phyloP scores from a whole-genome alignment of 23 tunicate species.

The Botrylloides violaceus region DNA sequence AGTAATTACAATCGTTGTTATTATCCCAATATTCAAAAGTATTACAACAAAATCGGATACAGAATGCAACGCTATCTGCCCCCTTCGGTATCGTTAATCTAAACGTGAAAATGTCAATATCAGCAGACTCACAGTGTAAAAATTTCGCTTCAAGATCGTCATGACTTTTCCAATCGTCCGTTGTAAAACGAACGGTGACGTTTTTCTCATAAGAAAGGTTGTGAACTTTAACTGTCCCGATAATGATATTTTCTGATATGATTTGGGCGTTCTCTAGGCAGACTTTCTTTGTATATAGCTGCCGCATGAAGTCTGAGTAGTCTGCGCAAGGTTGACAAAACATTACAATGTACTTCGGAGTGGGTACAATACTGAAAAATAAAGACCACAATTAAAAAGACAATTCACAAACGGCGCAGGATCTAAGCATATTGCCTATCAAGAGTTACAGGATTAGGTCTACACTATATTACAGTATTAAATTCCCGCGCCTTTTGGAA shows the following conservation, averaged over 20 bases:
- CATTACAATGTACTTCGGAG: constrained; percentile 2
- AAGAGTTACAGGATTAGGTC: too few relatives aligned
- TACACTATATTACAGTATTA: too few relatives aligned
- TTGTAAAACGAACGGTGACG: constrained; percentile 31
- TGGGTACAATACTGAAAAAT: constrained; percentile 1
- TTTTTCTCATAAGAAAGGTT: constrained; percentile 23
- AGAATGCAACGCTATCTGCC: constrained; percentile 8
- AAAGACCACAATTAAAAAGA: background rate
- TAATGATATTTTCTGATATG: constrained; percentile 13
- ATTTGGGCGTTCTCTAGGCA: constrained; percentile 26
- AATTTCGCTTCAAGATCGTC: constrained; percentile 20
- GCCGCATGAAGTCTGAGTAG: constrained; percentile 16
- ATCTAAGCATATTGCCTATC: too few relatives aligned
- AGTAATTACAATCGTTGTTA: constrained; percentile 26
- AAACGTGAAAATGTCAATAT: constrained; percentile 32
- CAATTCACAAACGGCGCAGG: too few relatives aligned
- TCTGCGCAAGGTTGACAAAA: constrained; percentile 20
- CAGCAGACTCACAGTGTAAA: constrained; percentile 8
- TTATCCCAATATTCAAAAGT: constrained; percentile 30
- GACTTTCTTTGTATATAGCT: constrained; percentile 21
- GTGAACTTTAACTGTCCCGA: constrained; percentile 21
- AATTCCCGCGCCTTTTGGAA: too few relatives aligned
- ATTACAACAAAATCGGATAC: constrained; percentile 33
- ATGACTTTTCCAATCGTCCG: constrained; percentile 30
- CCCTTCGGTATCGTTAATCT: constrained; percentile 3